Conservation (phyloP, 2,888 invertebrate genomes). For the Lissocephala sabroskyi region DNA sequence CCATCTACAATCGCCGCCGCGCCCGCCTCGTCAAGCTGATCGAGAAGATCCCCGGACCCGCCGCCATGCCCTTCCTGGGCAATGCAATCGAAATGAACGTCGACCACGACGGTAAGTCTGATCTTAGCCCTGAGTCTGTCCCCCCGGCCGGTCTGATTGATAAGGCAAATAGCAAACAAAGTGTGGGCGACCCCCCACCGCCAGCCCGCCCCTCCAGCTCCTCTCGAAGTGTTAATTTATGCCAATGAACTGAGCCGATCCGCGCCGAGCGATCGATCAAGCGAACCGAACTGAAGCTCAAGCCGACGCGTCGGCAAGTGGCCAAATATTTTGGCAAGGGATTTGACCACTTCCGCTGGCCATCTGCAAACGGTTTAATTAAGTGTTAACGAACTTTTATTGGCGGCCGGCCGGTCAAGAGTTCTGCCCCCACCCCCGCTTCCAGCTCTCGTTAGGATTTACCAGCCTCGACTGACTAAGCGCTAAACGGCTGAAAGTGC, state of each 20-base stretch:
- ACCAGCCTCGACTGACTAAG: no score
- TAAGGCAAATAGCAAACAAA: constrained; percentile 26
- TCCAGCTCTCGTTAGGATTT: no score
- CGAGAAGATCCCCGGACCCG: constrained; percentile 76
- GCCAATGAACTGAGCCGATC: not conserved
- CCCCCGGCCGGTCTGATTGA: constrained; percentile 8
- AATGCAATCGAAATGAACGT: constrained; percentile 76
- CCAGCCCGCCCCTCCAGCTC: not conserved
- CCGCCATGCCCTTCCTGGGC: constrained; percentile 76
- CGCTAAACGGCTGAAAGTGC: no score
- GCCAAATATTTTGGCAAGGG: no score
- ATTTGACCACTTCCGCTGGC: no score
- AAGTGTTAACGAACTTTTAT: constrained; percentile 51
- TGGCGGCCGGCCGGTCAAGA: no score
- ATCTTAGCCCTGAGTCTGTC: constrained; percentile 53
- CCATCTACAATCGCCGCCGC: constrained; percentile 68
- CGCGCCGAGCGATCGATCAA: no score
- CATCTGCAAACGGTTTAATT: no score
- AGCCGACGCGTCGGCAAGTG: no score
- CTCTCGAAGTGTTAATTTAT: constrained; percentile 48
- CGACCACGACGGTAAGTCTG: constrained; percentile 75
- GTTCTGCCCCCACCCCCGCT: no score
- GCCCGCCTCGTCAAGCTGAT: constrained; percentile 73
- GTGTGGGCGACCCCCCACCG: constrained; percentile 1
- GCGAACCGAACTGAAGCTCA: no score